phyloP scores from a whole-genome alignment of 2,888 invertebrate genomes.

The Conops quadrifasciatus region DNA sequence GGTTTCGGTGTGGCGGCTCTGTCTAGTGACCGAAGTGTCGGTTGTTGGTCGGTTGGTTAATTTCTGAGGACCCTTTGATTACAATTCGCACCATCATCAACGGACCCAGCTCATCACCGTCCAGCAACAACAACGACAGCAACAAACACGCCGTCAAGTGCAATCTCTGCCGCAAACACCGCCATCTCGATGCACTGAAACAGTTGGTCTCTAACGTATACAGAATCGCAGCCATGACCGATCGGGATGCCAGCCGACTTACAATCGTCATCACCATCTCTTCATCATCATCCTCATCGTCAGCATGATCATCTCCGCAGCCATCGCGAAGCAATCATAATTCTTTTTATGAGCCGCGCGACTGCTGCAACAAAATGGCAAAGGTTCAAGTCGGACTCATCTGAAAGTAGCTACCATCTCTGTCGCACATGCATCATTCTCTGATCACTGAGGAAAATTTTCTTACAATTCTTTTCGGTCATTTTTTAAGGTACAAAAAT shows the following conservation, averaged over 20 bases:
- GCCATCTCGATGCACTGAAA: background rate
- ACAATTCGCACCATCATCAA: constrained; percentile 32
- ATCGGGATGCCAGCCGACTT: constrained; percentile 6
- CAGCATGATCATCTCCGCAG: constrained; percentile 15
- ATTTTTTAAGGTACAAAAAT: no score
- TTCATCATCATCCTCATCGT: constrained; percentile 11
- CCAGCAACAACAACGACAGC: background rate
- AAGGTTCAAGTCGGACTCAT: constrained; percentile 29
- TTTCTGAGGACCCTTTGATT: constrained; percentile 34
- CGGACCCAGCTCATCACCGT: background rate
- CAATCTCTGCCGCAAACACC: constrained; percentile 1
- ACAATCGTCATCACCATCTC: constrained; percentile 27
- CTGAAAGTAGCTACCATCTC: background rate
- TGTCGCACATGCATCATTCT: constrained; percentile 1
- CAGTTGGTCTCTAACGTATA: constrained; percentile 26
- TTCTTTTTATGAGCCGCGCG: constrained; percentile 35
- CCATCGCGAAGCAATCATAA: constrained; percentile 33
- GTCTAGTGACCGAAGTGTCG: background rate
- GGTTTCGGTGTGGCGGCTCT: background rate
- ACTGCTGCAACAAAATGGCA: constrained; percentile 35
- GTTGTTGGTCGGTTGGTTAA: constrained; percentile 27
- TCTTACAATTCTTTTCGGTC: no score
- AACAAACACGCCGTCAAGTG: background rate
- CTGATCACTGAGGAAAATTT: no score
- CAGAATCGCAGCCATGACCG: constrained; percentile 21